Conservation (phyloP, 2,888 invertebrate species). For the Amphipyra berbera region DNA sequence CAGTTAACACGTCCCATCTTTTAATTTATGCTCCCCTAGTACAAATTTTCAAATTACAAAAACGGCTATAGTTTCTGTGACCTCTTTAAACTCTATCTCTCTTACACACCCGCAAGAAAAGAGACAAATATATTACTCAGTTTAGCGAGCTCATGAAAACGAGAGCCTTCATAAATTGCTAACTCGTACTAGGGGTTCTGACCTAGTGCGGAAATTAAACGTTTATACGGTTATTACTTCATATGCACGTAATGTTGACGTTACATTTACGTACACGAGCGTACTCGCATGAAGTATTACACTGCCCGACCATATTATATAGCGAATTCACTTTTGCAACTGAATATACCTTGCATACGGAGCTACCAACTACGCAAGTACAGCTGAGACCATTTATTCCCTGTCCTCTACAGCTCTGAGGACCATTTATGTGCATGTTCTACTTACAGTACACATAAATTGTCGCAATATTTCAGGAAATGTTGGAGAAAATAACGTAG, state of each 20-base stretch:
- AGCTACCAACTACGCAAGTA: background rate
- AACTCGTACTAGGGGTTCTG: background rate
- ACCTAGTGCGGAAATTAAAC: slow-evolving; percentile 29
- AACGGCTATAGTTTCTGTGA: no score
- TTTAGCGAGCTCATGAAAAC: no score
- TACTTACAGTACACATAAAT: slow-evolving; percentile 18
- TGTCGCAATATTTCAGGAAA: slow-evolving; percentile 17
- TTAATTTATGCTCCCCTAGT: no score
- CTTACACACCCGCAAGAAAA: no score
- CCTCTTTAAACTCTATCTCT: no score
- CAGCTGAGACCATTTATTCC: slow-evolving; percentile 16
- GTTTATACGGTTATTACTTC: slow-evolving; percentile 9
- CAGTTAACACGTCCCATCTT: no score
- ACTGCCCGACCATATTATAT: slow-evolving; percentile 2
- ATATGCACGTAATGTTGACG: slow-evolving; percentile 10
- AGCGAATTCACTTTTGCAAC: slow-evolving; percentile 13
- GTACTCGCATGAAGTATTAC: slow-evolving; percentile 2
- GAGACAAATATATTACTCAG: no score
- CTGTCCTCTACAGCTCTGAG: slow-evolving; percentile 6
- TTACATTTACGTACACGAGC: slow-evolving; percentile 3
- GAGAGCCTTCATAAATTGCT: no score
- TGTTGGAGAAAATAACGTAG: slow-evolving; percentile 8
- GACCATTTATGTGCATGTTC: slow-evolving; percentile 12
- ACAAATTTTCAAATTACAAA: no score
- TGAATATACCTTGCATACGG: slow-evolving; percentile 3